Percentiles rank a stretch among this genome's conserved stretches.
Conservation (phyloP, 1,140 invertebrate genomes). For the Mizuhopecten yessoensis region DNA sequence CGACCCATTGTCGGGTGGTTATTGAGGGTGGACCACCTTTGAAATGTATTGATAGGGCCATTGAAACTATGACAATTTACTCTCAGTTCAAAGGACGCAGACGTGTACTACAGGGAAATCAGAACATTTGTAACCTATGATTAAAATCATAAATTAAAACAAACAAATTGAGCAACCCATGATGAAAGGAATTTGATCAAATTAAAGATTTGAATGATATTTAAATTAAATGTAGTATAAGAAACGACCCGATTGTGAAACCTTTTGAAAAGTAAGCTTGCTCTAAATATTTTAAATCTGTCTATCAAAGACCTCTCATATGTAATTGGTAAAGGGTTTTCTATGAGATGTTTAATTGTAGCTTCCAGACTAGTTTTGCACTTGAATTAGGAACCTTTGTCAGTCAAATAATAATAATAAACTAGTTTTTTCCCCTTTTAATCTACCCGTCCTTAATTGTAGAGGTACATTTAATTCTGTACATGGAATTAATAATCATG, state of each 20-base stretch:
- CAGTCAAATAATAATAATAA: no score
- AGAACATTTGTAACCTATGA: background rate
- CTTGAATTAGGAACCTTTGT: background rate
- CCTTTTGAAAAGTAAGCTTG: constrained; percentile 22
- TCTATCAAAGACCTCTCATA: background rate
- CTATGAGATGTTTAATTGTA: background rate
- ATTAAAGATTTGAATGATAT: constrained; percentile 35
- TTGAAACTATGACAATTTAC: constrained; percentile 21
- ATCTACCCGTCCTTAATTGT: no score
- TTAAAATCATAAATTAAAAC: constrained; percentile 40
- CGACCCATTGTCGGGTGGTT: background rate
- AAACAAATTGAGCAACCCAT: constrained; percentile 29
- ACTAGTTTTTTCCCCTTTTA: no score
- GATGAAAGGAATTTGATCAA: constrained; percentile 28
- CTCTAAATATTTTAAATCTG: background rate
- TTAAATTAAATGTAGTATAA: constrained; percentile 36
- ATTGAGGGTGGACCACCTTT: constrained; percentile 31
- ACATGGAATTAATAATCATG: no score
- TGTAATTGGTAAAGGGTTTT: background rate
- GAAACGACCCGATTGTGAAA: constrained; percentile 1
- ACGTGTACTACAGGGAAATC: constrained; percentile 16
- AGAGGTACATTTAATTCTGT: no score
- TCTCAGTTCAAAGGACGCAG: constrained; percentile 30
- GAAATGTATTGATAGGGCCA: constrained; percentile 8
- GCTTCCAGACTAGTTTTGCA: background rate